Base-by-base conservation (phyloP, 1,140 invertebrate genomes). In the Zaprionus taronus region DNA sequence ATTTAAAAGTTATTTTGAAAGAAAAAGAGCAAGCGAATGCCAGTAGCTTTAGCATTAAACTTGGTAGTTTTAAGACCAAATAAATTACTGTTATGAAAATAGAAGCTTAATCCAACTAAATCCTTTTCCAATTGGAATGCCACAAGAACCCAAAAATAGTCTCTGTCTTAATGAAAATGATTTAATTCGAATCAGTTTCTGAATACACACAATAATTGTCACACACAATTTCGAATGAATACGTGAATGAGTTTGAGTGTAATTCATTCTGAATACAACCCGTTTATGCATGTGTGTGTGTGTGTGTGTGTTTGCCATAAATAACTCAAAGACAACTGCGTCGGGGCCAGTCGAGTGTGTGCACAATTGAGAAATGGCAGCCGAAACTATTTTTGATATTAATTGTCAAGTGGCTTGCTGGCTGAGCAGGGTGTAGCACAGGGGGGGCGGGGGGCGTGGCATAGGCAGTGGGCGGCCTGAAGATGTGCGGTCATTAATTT, bases 381-480 rank as follows among this genome's bases (percentile, higher is more conserved):
- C 75, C 57, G 72, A 87, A 89, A 83, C 80, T 87, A 83, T 87
- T 80, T 86, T 89, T 86, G 84, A 89, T 83, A 89, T 83, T 87
- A 87, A 87, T 87, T 87, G 77, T 89, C 73, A 85, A 65, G 80
- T 12, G 20, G 77, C 67, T 0, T 15, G 14, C 12, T 0, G 26
- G 22, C 12, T 5, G 15, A 3, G 26, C 17, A 7, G 14, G 69
- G 36, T 6, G 2, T 28, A 4, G 20, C 1, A 9, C 24, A 20
- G 4, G 36, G 20, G 44, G 20, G 4, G 36, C 15, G 44, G 20
- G 1, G 20, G 20, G 22, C 15, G 20, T 38, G 28, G 65, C 20
- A 17, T 61, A 11, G 14, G 36, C 31, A n/a, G 15, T 15, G 3
- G 38, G 63, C 49, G 26, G 55, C 67, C 64, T 72, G 68, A 72